These are phyloP conservation scores for Brachionus asplanchnoidis DNA, from an alignment of 1,140 invertebrate genomes.

Conservation along the genomic window DNA sequence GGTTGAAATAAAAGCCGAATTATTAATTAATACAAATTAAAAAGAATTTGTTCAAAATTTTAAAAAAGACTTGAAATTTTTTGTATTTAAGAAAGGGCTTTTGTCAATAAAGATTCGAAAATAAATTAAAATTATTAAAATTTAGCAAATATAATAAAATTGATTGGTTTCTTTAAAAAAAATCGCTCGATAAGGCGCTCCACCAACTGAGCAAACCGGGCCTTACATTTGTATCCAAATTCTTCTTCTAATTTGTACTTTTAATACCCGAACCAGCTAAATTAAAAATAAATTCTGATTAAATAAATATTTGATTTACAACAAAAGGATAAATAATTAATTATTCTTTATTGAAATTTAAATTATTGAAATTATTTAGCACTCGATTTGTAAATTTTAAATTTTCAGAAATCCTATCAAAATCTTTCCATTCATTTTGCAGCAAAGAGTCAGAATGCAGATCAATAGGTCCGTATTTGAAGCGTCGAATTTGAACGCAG, in stretches of 20 bases:
- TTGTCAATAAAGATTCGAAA: no score
- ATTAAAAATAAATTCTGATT: no score
- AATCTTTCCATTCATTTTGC: conserved; percentile 19
- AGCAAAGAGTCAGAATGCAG: neutral
- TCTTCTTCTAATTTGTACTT: neutral
- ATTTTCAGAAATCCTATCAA: neutral
- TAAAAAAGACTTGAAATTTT: no score
- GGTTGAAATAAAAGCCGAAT: no score
- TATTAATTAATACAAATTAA: no score
- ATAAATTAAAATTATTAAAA: no score
- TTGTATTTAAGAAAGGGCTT: no score
- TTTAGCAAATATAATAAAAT: neutral
- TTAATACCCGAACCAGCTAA: neutral
- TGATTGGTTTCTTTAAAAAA: neutral
- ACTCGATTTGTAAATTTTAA: neutral
- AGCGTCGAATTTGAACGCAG: conserved; percentile 24
- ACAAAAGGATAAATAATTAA: neutral
- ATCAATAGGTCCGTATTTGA: neutral
- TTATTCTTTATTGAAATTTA: neutral
- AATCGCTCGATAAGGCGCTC: neutral
- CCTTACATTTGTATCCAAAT: neutral
- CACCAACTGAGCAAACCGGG: neutral
- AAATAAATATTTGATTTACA: neutral
- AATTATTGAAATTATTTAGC: neutral
- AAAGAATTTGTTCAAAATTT: no score